These are phyloP conservation scores for Paraplagusia blochii DNA, from an alignment of 2,113 vertebrate species.

Conservation along the genomic window DNA sequence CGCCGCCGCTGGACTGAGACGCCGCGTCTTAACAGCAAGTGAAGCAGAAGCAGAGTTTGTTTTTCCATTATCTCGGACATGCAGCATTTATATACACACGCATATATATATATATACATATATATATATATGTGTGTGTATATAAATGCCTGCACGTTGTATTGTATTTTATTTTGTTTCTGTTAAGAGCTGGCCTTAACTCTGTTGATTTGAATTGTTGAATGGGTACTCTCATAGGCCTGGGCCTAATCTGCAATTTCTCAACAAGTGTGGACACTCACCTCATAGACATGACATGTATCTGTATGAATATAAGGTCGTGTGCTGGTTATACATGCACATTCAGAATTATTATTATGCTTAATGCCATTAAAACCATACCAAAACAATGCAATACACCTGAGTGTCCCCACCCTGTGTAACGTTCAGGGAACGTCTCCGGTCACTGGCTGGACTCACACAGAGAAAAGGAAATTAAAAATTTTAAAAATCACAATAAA, in stretches of 20 bases:
- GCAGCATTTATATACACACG: constrained; percentile 69
- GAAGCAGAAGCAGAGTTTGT: constrained; percentile 27
- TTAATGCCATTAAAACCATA: constrained; percentile 59
- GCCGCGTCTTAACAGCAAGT: constrained; percentile 8
- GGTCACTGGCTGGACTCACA: constrained; percentile 51
- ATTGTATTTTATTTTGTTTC: constrained; percentile 46
- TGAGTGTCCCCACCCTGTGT: constrained; percentile 35
- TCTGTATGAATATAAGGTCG: constrained; percentile 47
- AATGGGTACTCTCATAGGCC: constrained; percentile 62
- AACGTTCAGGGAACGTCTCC: constrained; percentile 55
- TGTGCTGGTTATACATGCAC: constrained; percentile 56
- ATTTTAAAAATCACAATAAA: constrained; percentile 2
- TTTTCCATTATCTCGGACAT: constrained; percentile 52
- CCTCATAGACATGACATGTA: constrained; percentile 59
- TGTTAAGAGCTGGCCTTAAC: constrained; percentile 76
- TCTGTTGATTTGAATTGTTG: constrained; percentile 57
- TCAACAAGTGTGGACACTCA: constrained; percentile 61
- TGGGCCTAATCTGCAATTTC: constrained; percentile 57
- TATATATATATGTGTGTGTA: no score
- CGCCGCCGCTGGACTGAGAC: constrained; percentile 35
- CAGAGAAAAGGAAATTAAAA: neutral
- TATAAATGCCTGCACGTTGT: constrained; percentile 60
- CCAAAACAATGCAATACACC: constrained; percentile 58
- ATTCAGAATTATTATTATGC: constrained; percentile 61
- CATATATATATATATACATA: no score